Base-by-base conservation (phyloP, 2,797 vertebrate genomes). In the Ciconia nigra region DNA sequence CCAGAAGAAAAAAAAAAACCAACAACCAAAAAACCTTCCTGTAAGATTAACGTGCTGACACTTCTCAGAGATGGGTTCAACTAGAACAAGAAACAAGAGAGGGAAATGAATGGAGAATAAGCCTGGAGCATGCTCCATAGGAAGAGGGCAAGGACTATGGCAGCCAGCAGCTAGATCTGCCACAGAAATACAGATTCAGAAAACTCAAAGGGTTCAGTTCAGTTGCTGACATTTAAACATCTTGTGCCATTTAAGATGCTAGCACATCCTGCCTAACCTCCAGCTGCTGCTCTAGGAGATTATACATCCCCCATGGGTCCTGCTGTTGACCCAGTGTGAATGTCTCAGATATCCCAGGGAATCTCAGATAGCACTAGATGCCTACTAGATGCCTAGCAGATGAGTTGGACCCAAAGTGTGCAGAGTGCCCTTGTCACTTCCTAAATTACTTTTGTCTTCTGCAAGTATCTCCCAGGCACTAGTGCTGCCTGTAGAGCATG, bases 261-360 rank as follows among this genome's bases (percentile, higher is more conserved):
- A 81, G 24, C 9, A 52, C 10, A 22, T 13, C 8, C 35, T 72
- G 19, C 13, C 19, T 52, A 25, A 47, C 37, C 25, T 74, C 21
- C 28, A 72, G 18, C 14, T 63, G 39, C 39, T 81, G 13, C 39
- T 81, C 28, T 16, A 19, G 25, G 44, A 57, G 18, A 46, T 65
- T 65, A 28, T 9, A 1, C 11, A 28, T n/a, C 9, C 21, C 21
- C 16, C 61, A 8, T 0, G 0, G 47, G 12, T 70, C 9, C 35
- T 44, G 39, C 35, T 79, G 26, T 24, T 5, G 7, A 28, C 25
- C 22, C 29, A 14, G 3, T 5, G 16, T 42, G 55, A 82, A 24
- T 19, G 33, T 33, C 46, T 67, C 35, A 24, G 29, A 14, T 9
- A 17, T 2, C 7, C 33, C 29, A 70, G 26, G 20, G 14, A 35